Percentiles rank a stretch among this genome's conserved stretches.
Evolutionary conservation across 2,797 vertebrate genomes (phyloP).

Genomic region (Sebastes goodei): DNA sequence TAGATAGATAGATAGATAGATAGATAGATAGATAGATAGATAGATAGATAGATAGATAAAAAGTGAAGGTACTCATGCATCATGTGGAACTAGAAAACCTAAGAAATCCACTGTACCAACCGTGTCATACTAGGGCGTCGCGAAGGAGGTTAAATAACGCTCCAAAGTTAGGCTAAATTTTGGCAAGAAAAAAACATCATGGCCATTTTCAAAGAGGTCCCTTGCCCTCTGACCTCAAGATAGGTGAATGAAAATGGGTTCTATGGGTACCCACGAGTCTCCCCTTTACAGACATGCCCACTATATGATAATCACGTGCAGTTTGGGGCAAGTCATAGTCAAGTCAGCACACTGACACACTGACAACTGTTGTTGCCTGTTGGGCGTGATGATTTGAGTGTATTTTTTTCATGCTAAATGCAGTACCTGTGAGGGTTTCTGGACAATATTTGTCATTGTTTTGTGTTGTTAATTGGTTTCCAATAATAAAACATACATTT

Average conservation of each 20-base stretch:
- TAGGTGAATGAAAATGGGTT: neutral
- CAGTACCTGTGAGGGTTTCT: neutral
- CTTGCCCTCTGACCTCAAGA: neutral
- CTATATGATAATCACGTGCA: neutral
- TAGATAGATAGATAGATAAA: conserved; percentile 7
- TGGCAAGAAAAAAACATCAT: neutral
- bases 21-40: neutral
- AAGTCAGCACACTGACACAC: neutral
- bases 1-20: conserved; percentile 13
- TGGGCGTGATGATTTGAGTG: no score
- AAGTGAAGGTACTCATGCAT: neutral
- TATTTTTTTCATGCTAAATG: neutral
- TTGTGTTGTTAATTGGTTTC: neutral
- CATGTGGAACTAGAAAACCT: neutral
- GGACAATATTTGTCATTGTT: neutral
- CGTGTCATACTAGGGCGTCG: neutral
- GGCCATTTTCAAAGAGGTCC: neutral
- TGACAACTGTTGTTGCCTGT: neutral
- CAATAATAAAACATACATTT: neutral
- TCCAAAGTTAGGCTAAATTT: neutral
- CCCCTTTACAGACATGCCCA: neutral
- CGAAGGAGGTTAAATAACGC: neutral
- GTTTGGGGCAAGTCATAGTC: no score
- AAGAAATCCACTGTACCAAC: neutral
- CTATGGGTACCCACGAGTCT: neutral